phyloP scores from a whole-genome alignment of 2,888 invertebrate genomes.

The Drosophila kuntzei region DNA sequence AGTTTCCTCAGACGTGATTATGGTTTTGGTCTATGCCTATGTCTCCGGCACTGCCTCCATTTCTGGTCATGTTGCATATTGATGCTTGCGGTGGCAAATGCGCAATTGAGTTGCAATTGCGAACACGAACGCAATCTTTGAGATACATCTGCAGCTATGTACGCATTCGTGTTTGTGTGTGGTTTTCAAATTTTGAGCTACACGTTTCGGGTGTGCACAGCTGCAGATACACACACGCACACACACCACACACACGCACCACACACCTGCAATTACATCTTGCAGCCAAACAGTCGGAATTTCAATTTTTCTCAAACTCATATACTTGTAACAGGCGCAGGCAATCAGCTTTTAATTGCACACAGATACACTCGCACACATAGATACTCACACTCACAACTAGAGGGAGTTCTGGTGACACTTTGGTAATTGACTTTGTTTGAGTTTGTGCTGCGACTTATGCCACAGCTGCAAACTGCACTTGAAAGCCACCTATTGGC shows the following conservation, averaged over 20 bases:
- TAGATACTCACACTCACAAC: constrained; percentile 9
- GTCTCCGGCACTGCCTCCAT: constrained; percentile 16
- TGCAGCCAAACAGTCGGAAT: constrained; percentile 57
- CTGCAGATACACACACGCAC: constrained; percentile 36
- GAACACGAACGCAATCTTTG: constrained; percentile 74
- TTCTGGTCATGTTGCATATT: constrained; percentile 60
- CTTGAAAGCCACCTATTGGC: constrained; percentile 31
- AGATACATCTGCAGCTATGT: constrained; percentile 44
- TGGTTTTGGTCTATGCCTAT: constrained; percentile 50
- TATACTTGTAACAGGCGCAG: constrained; percentile 54
- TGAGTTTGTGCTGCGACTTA: constrained; percentile 47
- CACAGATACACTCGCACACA: constrained; percentile 13
- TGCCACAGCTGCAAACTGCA: constrained; percentile 28
- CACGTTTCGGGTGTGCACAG: constrained; percentile 77
- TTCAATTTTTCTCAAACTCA: constrained; percentile 68
- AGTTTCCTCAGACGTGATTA: constrained; percentile 73
- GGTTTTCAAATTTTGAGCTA: constrained; percentile 74
- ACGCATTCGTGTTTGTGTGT: constrained; percentile 35
- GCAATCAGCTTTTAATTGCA: constrained; percentile 85
- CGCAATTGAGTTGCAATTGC: constrained; percentile 81
- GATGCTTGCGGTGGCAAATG: constrained; percentile 81
- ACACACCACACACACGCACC: constrained; percentile 11
- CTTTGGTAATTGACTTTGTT: constrained; percentile 69
- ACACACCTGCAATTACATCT: constrained; percentile 56
- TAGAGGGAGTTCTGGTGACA: constrained; percentile 57